phyloP scores from a whole-genome alignment of 2,888 invertebrate genomes.

The Ormyrus thymus region DNA sequence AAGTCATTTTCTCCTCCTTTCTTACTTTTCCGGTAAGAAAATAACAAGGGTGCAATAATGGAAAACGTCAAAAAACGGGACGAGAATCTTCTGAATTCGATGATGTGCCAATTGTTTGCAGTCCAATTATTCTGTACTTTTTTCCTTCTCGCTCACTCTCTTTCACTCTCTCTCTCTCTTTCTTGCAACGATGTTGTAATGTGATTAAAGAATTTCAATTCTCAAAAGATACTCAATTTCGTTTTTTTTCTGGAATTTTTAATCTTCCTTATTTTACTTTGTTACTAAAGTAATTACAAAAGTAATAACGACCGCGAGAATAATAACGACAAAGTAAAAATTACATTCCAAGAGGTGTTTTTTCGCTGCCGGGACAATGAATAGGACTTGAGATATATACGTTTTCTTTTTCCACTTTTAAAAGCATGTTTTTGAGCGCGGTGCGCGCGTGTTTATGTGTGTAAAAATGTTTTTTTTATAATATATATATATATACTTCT shows the following conservation, averaged over 20 bases:
- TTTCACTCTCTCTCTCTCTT: conserved; percentile 39
- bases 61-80: neutral
- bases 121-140: conserved; percentile 9
- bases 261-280: conserved; percentile 59
- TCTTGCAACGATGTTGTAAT: conserved; percentile 10
- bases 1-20: conserved; percentile 12
- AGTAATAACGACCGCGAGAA: conserved; percentile 59
- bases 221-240: conserved; percentile 53
- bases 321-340: conserved; percentile 59
- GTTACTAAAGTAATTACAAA: conserved; percentile 61
- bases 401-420: conserved; percentile 29
- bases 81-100: neutral
- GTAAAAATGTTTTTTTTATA: conserved; percentile 50
- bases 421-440: conserved; percentile 49
- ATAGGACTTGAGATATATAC: conserved; percentile 36
- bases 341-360: conserved; percentile 55
- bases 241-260: conserved; percentile 53
- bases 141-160: conserved; percentile 38
- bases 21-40: conserved; percentile 9
- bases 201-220: conserved; percentile 39
- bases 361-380: conserved; percentile 52
- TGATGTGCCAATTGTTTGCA: neutral
- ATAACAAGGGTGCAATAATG: conserved; percentile 20
- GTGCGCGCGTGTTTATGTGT: conserved; percentile 35
- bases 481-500: conserved; percentile 45